A percentile compares a stretch with the other conserved stretches of the same genome.
These are phyloP conservation scores for Hylyphantes graminicola DNA, from an alignment of 1,140 invertebrate genomes.

Conservation along the genomic window DNA sequence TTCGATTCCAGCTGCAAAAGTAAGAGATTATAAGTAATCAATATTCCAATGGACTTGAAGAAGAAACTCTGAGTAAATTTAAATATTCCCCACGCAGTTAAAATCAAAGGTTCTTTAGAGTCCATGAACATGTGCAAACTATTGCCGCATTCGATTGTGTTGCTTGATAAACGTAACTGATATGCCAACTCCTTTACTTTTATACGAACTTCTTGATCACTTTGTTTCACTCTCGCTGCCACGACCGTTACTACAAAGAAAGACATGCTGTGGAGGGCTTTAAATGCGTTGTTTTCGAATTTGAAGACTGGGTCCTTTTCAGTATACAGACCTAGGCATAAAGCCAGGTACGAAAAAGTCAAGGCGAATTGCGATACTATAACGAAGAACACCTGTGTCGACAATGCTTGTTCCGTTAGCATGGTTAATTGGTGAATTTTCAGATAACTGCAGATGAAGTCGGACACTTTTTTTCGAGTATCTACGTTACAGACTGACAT, in stretches of 20 bases:
- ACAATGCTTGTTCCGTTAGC: neutral
- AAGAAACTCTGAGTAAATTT: neutral
- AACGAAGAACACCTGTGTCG: neutral
- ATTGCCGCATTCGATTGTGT: neutral
- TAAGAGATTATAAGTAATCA: slow-evolving; percentile 10
- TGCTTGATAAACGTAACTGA: neutral
- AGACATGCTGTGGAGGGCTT: neutral
- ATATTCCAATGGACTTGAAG: neutral
- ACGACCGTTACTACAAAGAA: neutral
- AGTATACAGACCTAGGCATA: neutral
- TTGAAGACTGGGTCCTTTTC: neutral
- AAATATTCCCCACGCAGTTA: slow-evolving; percentile 17
- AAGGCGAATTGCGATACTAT: neutral
- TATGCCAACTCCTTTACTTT: neutral
- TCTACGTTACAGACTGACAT: neutral
- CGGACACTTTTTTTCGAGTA: neutral
- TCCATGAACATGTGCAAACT: neutral
- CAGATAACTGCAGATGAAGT: neutral
- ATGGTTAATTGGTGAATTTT: neutral
- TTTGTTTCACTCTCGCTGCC: neutral
- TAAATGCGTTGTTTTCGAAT: neutral
- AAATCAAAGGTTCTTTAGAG: slow-evolving; percentile 3
- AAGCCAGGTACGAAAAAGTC: neutral
- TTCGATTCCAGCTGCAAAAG: neutral
- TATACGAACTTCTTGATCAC: neutral